Percentiles rank a stretch among this genome's conserved stretches.
Conservation (phyloP, 2,888 invertebrate genomes). For the Drosophila sordidula region DNA sequence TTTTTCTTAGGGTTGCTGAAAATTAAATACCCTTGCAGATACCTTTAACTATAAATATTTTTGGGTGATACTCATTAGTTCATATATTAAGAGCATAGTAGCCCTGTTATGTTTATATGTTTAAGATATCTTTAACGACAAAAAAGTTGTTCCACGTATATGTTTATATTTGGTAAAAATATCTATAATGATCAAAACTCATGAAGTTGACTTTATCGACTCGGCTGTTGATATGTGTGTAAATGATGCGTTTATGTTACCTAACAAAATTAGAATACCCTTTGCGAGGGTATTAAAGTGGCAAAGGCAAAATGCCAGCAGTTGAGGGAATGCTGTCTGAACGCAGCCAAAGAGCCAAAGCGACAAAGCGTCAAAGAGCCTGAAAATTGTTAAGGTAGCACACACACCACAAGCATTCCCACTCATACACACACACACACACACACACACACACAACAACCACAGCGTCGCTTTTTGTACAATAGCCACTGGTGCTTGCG, state of each 20-base stretch:
- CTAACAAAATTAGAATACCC: not conserved
- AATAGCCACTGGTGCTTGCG: constrained; percentile 3
- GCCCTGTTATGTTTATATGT: too few species aligned
- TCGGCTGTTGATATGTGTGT: too few species aligned
- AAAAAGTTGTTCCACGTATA: too few species aligned
- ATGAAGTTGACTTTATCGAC: too few species aligned
- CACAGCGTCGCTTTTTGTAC: not conserved
- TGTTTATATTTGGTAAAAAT: too few species aligned
- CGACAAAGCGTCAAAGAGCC: constrained; percentile 38
- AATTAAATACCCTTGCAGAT: not conserved
- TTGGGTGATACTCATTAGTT: too few species aligned
- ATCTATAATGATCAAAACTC: too few species aligned
- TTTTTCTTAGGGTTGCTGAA: too few species aligned
- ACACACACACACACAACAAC: constrained; percentile 9
- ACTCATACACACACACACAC: constrained; percentile 7
- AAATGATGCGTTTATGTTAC: not conserved
- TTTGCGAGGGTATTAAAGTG: not conserved
- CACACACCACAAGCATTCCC: constrained; percentile 17
- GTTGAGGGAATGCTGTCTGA: constrained; percentile 17
- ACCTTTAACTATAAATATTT: too few species aligned
- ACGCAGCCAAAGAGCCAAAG: constrained; percentile 24
- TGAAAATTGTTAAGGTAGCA: constrained; percentile 24
- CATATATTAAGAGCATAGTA: too few species aligned
- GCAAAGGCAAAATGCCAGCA: constrained; percentile 24
- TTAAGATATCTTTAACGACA: too few species aligned